Evolutionary conservation across 1,140 invertebrate genomes (phyloP), one percentile per base, ranked within the genome.

Genomic region (Trichonephila clavata): DNA sequence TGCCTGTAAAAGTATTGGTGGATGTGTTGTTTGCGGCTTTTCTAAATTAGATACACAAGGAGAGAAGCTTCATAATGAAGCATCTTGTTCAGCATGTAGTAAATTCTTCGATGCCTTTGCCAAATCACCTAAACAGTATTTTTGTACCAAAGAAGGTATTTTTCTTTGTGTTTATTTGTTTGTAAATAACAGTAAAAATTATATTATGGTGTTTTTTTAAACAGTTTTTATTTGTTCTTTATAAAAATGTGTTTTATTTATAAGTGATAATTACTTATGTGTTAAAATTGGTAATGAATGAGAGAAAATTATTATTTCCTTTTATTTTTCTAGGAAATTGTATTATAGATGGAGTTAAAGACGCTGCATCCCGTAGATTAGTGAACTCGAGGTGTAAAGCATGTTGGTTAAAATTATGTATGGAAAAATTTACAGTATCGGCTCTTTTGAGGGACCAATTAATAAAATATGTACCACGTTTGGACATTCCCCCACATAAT

Each of bases 331-430:
- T 68, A 94, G 80, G 93, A 57, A 80, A 94, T 89, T 94, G 93
- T 57, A n/a, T 68, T 92, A 93, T 94, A 43, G 88, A 93, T 77
- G 84, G 90, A 61, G 27, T 90, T 7, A 81, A 92, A 61, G 93
- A 89, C 81, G 59, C 60, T 94, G 91, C 27, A 90, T 81, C 97
- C 77, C 96, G 83, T 39, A 94, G 60, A 84, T 24, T 71, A 71
- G 20, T 80, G 50, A 94, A 90, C n/a, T 21, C 84, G 14, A 94
- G 93, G 50, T 98, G 98, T 96, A 97, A 97, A 90, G 97, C 97
- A n/a, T 98, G 98, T 95, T 98, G 98, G 98, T 96, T 98, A 6
- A 98, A 98, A 95, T 97, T 98, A 96, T 98, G 98, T 95, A 95
- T 98, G 21, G 97, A 97, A 94, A 97, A 97, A 83, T 98, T 98